phyloP scores from a whole-genome alignment of 2,113 vertebrate genomes.

The Taurulus bubalis region DNA sequence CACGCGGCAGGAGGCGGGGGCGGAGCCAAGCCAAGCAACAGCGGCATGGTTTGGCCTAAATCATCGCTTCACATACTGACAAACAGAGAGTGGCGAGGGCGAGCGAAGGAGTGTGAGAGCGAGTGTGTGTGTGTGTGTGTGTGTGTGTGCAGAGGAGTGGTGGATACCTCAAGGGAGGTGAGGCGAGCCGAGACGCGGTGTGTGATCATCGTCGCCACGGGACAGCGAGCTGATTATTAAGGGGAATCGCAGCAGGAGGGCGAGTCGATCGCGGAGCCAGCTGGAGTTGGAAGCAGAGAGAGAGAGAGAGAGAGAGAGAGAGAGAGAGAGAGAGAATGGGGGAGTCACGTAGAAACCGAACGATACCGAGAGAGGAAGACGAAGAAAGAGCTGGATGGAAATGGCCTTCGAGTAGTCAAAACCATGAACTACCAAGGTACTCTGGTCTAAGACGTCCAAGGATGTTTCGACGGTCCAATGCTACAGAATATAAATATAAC shows the following conservation, averaged over 20 bases:
- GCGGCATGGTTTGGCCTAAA: too few relatives aligned
- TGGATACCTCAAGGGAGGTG: constrained; percentile 20
- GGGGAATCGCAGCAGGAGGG: constrained; percentile 36
- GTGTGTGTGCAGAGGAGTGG: neutral
- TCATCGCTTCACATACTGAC: neutral
- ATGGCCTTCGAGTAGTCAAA: neutral
- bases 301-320: neutral
- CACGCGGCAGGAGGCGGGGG: too few relatives aligned
- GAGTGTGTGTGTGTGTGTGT: neutral
- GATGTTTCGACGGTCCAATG: neutral
- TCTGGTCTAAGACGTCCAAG: neutral
- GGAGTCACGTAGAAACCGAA: neutral
- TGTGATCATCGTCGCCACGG: constrained; percentile 54
- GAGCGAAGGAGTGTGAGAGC: neutral
- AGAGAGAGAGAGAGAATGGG: neutral
- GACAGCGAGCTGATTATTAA: constrained; percentile 56
- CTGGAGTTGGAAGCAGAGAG: constrained; percentile 45
- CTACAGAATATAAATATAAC: neutral
- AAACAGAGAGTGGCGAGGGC: neutral
- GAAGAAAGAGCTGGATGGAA: neutral
- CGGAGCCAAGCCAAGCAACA: too few relatives aligned
- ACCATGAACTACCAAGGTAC: neutral
- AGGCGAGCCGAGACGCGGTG: constrained; percentile 39
- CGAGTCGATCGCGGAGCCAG: constrained; percentile 54
- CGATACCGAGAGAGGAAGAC: neutral